Base-by-base conservation (phyloP, 2,113 vertebrate species). In the Dascyllus trimaculatus region DNA sequence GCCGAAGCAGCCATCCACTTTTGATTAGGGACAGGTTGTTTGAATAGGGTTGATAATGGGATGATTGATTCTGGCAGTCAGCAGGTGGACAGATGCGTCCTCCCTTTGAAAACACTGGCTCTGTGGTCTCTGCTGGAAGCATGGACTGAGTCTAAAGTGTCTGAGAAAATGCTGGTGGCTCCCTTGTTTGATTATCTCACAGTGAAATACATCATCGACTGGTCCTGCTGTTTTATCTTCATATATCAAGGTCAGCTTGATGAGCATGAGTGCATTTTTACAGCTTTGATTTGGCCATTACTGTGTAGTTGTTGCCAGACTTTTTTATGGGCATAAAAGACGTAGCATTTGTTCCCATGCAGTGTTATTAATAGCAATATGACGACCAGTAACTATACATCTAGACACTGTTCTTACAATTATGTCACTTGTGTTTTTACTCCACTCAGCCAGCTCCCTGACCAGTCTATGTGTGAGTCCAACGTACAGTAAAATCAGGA, bases 11-110 rank as follows among this genome's bases (percentile, higher is more conserved):
- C 70, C 83, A 57, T 43, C 61, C 49, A 71, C 40, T 73, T 78
- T 67, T 24, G 82, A 88, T 83, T n/a, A n/a, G 35, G 43, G 61
- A 51, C 60, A 76, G 77, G 21, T 63, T 85, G 87, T 88, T 89
- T 90, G 75, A 80, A 82, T 32, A 45, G 75, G 66, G 40, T 29
- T 72, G 85, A 90, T 82, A 69, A 81, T 13, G 69, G 65, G 58
- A 80, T 81, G 87, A 89, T 69, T 82, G 84, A 87, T 76, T 86
- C 40, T 64, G 73, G 69, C 76, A 56, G 76, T 60, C 68, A 70
- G 70, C 61, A 56, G 73, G 69, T 89, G 74, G 77, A 80, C 54
- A 19, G 66, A 63, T 46, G 67, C 80, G n/a, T 49, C 79, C 70
- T 83, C 78, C 75, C 71, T 80, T 71, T 85, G 60, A 81, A 83